Percentiles rank a stretch among this genome's conserved stretches.
Conservation (phyloP, 2,113 vertebrate genomes). For the Hemichromis elongatus region DNA sequence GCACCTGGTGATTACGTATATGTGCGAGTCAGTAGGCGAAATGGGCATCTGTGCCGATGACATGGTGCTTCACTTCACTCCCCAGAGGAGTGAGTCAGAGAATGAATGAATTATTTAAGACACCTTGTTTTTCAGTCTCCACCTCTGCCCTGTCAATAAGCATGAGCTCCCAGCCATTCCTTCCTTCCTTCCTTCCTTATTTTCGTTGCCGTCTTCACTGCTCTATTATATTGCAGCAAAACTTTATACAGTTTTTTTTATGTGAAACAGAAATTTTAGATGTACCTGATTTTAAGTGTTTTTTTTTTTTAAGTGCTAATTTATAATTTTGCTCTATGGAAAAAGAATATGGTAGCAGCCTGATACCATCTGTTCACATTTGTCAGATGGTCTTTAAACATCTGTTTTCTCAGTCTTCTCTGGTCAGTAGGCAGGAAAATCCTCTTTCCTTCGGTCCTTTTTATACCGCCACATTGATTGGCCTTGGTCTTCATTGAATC, state of each 20-base stretch:
- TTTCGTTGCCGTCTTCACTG: neutral
- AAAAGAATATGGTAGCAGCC: neutral
- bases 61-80: conserved; percentile 2
- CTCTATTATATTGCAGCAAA: neutral
- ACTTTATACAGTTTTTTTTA: neutral
- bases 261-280: neutral
- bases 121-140: conserved; percentile 18
- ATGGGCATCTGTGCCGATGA: neutral
- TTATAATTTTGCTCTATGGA: neutral
- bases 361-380: neutral
- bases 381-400: neutral
- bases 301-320: neutral
- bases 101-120: conserved; percentile 47
- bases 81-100: conserved; percentile 46
- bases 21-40: conserved; percentile 5
- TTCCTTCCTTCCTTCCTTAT: neutral
- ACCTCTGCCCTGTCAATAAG: conserved; percentile 5
- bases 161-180: neutral
- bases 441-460: neutral
- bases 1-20: neutral
- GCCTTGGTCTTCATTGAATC: conserved; percentile 23
- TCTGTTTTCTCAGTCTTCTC: neutral
- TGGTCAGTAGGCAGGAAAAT: neutral
- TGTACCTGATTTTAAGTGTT: neutral
- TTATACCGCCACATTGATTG: conserved; percentile 6